phyloP scores from a whole-genome alignment of 2,113 vertebrate genomes.

The Atractosteus spatula region DNA sequence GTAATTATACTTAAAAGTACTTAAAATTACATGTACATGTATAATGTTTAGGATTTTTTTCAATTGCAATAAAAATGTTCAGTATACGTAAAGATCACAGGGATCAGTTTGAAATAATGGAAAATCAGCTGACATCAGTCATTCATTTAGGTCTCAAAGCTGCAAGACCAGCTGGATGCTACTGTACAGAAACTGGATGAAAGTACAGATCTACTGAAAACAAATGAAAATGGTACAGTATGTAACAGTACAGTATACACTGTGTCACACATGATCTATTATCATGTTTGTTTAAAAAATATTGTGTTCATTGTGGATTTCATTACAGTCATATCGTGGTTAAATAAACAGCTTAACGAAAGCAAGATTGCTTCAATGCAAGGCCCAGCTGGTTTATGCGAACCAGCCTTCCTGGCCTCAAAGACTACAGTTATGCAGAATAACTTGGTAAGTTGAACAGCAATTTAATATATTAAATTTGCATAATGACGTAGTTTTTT shows the following conservation, averaged over 20 bases:
- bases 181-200: slow-evolving; percentile 30
- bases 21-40: no score
- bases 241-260: no score
- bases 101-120: no score
- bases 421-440: slow-evolving; percentile 15
- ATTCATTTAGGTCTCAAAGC: slow-evolving; percentile 27
- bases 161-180: slow-evolving; percentile 29
- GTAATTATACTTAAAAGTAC: no score
- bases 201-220: slow-evolving; percentile 28
- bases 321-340: slow-evolving; percentile 27
- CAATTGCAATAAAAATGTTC: no score
- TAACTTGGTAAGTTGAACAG: slow-evolving; percentile 19
- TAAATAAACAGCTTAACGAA: slow-evolving; percentile 39
- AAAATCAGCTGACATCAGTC: not conserved
- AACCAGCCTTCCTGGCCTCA: not conserved
- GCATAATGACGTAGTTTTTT: no score
- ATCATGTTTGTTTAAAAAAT: slow-evolving; percentile 20
- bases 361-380: slow-evolving; percentile 20
- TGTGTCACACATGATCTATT: not conserved
- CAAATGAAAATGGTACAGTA: slow-evolving; percentile 35
- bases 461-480: not conserved
- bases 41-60: no score
- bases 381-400: not conserved
- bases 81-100: no score
- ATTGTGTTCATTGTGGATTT: no score